A percentile compares a stretch with the other conserved stretches of the same genome.
Evolutionary conservation across 1,140 invertebrate genomes (phyloP).

Genomic region (Drosophila bocki): DNA sequence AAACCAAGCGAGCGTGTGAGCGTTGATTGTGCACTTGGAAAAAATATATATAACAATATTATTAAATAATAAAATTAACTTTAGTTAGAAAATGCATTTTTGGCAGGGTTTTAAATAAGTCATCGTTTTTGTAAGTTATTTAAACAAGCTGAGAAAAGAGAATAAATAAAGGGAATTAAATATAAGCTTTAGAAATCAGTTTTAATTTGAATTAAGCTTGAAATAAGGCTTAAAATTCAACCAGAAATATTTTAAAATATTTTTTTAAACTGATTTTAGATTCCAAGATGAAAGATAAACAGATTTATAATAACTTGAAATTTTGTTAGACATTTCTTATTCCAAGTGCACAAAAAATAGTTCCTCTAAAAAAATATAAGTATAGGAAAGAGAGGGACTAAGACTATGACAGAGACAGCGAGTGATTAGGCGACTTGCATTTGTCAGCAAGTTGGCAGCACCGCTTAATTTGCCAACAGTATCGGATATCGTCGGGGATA

Average conservation of each 20-base stretch:
- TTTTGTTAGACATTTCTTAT: too few species aligned
- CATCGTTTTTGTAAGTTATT: neutral
- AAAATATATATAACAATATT: neutral
- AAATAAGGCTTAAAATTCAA: too few species aligned
- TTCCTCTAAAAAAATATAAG: neutral
- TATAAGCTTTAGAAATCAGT: too few species aligned
- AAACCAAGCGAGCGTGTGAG: conserved; percentile 56
- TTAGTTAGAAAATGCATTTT: too few species aligned
- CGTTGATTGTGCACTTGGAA: neutral
- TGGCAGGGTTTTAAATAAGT: neutral
- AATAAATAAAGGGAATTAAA: neutral
- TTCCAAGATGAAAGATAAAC: too few species aligned
- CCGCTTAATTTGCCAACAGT: conserved; percentile 55
- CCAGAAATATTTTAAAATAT: too few species aligned
- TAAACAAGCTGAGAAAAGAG: neutral
- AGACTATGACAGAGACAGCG: neutral
- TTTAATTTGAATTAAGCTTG: too few species aligned
- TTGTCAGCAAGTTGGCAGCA: conserved; percentile 76
- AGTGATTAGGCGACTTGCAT: conserved; percentile 61
- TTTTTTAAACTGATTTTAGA: too few species aligned
- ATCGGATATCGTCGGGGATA: conserved; percentile 40
- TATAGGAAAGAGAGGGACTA: neutral
- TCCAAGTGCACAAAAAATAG: neutral
- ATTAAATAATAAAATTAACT: too few species aligned
- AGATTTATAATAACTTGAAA: neutral